Evolutionary conservation across 2,888 invertebrate genomes (phyloP).

Genomic region (Papilio protenor): DNA sequence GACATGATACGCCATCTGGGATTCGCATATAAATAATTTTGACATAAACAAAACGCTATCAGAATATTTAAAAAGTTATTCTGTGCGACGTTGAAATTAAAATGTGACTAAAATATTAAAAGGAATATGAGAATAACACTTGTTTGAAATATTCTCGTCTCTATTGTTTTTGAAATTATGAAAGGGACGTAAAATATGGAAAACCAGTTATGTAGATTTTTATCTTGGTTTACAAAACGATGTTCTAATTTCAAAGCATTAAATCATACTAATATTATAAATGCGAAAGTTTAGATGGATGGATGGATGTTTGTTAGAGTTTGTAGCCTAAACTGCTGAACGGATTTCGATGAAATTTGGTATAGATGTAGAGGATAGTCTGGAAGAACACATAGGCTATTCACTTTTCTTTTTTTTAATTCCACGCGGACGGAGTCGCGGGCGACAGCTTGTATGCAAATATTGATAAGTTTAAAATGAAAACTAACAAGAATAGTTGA

Average conservation of each 20-base stretch:
- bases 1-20: slow-evolving; percentile 34
- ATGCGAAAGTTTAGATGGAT: too few species aligned
- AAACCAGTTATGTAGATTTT: too few species aligned
- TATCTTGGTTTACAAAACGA: too few species aligned
- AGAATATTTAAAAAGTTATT: slow-evolving; percentile 20
- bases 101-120: slow-evolving; percentile 2
- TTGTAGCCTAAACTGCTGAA: too few species aligned
- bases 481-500: neutral
- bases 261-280: neutral
- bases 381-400: too few species aligned
- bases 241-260: neutral
- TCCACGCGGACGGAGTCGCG: too few species aligned
- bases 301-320: too few species aligned
- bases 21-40: slow-evolving; percentile 37
- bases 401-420: too few species aligned
- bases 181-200: neutral
- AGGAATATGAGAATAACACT: neutral
- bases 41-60: slow-evolving; percentile 10
- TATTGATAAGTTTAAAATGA: neutral
- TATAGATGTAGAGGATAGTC: too few species aligned
- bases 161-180: neutral
- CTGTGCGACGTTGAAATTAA: neutral
- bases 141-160: neutral
- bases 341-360: too few species aligned
- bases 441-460: too few species aligned